These are phyloP conservation scores for Erythrocebus patas DNA, from an alignment of 2,113 vertebrate genomes.

Conservation along the genomic window DNA sequence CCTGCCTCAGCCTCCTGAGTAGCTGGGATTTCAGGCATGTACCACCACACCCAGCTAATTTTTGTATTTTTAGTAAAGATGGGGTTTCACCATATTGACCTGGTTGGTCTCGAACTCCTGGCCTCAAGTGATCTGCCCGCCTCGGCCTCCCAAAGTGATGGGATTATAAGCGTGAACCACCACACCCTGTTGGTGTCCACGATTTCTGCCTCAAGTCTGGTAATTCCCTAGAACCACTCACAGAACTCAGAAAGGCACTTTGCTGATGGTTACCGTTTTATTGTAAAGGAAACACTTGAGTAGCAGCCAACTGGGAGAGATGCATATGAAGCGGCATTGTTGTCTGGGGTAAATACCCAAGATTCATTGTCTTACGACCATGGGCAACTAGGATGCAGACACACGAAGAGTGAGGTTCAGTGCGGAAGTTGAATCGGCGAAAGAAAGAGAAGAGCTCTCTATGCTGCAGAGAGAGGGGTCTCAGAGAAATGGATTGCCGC, in stretches of 20 bases:
- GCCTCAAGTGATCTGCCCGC: background rate
- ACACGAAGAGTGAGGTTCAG: no score
- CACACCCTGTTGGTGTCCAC: rapidly evolving
- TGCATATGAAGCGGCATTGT: no score
- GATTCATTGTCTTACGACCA: no score
- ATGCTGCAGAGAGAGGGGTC: no score
- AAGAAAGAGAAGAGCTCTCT: no score
- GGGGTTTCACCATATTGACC: background rate
- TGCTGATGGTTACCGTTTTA: background rate
- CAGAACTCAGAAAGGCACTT: background rate
- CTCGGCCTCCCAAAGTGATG: background rate
- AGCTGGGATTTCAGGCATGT: background rate
- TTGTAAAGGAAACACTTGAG: background rate
- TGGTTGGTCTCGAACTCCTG: background rate
- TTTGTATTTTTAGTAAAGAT: background rate
- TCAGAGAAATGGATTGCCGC: no score
- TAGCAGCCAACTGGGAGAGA: background rate
- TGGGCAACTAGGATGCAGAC: no score
- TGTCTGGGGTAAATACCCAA: no score
- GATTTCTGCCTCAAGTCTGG: no score
- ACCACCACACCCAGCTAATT: background rate
- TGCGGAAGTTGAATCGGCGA: no score
- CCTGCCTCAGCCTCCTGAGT: background rate
- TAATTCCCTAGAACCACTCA: background rate
- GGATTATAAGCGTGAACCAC: background rate